Conservation (phyloP, 2,113 vertebrate genomes). For the Theristicus caerulescens region DNA sequence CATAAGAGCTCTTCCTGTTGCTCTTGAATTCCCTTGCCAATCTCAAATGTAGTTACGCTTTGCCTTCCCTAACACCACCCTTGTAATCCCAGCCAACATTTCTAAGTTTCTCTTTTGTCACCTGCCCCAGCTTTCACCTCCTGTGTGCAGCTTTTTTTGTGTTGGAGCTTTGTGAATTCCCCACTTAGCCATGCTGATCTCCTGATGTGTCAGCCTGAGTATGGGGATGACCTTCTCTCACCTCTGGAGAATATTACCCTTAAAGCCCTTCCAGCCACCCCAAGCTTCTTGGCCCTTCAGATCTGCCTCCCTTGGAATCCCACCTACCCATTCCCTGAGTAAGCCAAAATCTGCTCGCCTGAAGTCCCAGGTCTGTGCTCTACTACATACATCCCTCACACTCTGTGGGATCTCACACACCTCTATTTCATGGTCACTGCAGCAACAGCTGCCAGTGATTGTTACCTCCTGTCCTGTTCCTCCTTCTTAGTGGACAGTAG, state of each 20-base stretch:
- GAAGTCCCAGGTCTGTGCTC: background rate
- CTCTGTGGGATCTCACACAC: rapidly evolving
- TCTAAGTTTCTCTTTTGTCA: background rate
- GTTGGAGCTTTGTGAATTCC: background rate
- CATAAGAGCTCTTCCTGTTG: background rate
- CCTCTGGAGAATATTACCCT: background rate
- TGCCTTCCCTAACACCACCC: background rate
- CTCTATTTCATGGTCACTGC: background rate
- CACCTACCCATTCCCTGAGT: background rate
- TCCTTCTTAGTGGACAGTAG: background rate
- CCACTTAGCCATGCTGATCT: background rate
- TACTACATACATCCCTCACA: background rate
- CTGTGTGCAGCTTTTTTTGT: background rate
- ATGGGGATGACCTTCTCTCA: background rate
- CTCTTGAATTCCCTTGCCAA: background rate
- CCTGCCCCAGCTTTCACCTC: background rate
- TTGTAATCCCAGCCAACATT: background rate
- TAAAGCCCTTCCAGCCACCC: background rate
- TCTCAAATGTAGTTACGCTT: background rate
- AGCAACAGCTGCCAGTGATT: background rate
- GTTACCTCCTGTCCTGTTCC: background rate
- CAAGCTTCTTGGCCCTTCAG: background rate
- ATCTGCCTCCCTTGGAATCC: background rate
- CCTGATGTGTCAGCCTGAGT: background rate
- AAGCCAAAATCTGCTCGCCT: background rate